Evolutionary conservation across 2,888 invertebrate genomes (phyloP).

Genomic region (Cantharis lateralis): DNA sequence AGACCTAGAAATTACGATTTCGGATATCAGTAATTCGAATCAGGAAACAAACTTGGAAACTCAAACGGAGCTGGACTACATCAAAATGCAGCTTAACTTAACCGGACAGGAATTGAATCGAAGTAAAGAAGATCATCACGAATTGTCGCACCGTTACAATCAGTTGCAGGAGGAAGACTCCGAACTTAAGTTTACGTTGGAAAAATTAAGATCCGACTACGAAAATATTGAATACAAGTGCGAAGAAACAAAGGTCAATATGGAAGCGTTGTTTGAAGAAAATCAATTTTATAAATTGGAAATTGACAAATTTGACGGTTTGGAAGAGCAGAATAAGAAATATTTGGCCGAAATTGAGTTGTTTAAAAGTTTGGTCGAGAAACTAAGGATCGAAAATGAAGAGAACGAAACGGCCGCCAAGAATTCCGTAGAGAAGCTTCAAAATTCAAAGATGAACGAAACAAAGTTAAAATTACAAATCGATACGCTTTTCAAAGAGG

Average conservation of each 20-base stretch:
- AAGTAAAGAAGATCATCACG: constrained; percentile 41
- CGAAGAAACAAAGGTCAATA: constrained; percentile 57
- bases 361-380: constrained; percentile 42
- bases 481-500: constrained; percentile 47
- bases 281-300: constrained; percentile 45
- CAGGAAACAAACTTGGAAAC: constrained; percentile 34
- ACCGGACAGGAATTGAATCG: constrained; percentile 37
- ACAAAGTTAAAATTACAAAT: constrained; percentile 49
- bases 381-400: constrained; percentile 38
- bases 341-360: constrained; percentile 40
- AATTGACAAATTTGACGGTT: constrained; percentile 39
- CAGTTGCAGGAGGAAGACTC: constrained; percentile 42
- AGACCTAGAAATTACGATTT: constrained; percentile 53
- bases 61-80: constrained; percentile 38
- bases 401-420: constrained; percentile 41
- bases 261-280: constrained; percentile 55
- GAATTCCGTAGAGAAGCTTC: constrained; percentile 50
- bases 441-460: constrained; percentile 52
- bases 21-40: constrained; percentile 37
- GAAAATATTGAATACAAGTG: constrained; percentile 53
- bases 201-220: constrained; percentile 55
- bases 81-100: constrained; percentile 39
- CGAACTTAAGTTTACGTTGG: constrained; percentile 53
- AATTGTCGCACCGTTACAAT: constrained; percentile 42
- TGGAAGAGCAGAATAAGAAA: constrained; percentile 43